Evolutionary conservation across 2,888 invertebrate genomes (phyloP).

Genomic region (Diabrotica balteata): DNA sequence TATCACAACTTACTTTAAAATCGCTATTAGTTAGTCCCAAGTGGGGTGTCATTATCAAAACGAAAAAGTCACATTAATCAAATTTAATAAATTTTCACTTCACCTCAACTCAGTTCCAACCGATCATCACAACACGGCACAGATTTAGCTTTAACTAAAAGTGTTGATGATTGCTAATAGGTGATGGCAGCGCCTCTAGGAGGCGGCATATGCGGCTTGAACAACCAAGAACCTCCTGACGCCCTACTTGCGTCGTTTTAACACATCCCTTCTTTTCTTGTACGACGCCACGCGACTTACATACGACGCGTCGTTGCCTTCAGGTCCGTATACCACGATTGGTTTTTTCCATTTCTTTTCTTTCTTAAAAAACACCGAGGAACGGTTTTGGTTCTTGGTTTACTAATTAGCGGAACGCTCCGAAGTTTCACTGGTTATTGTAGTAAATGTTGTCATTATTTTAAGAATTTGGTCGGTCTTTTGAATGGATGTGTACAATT

Average conservation of each 20-base stretch:
- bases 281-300: slow-evolving; percentile 29
- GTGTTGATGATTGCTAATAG: slow-evolving; percentile 41
- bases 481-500: no score
- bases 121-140: slow-evolving; percentile 44
- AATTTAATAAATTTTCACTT: slow-evolving; percentile 12
- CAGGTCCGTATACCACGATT: slow-evolving; percentile 2
- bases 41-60: slow-evolving; percentile 3
- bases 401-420: slow-evolving; percentile 10
- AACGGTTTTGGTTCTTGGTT: slow-evolving; percentile 3
- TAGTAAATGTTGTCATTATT: slow-evolving; percentile 10
- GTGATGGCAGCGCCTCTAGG: slow-evolving; percentile 45
- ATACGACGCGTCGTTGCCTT: neutral
- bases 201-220: slow-evolving; percentile 44
- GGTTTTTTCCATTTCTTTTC: slow-evolving; percentile 5
- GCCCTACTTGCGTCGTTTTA: slow-evolving; percentile 49
- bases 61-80: slow-evolving; percentile 5
- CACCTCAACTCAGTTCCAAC: slow-evolving; percentile 25
- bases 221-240: slow-evolving; percentile 43
- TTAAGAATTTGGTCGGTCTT: slow-evolving; percentile 3
- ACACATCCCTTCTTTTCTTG: slow-evolving; percentile 36
- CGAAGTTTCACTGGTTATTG: slow-evolving; percentile 3
- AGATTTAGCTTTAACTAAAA: slow-evolving; percentile 38
- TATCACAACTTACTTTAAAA: slow-evolving; percentile 15
- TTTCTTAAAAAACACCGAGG: neutral
- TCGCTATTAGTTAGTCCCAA: slow-evolving; percentile 1